A percentile compares a stretch with the other conserved stretches of the same genome.
These are phyloP conservation scores for Drosophila simulans DNA, from an alignment of 1,140 invertebrate genomes.

Conservation along the genomic window DNA sequence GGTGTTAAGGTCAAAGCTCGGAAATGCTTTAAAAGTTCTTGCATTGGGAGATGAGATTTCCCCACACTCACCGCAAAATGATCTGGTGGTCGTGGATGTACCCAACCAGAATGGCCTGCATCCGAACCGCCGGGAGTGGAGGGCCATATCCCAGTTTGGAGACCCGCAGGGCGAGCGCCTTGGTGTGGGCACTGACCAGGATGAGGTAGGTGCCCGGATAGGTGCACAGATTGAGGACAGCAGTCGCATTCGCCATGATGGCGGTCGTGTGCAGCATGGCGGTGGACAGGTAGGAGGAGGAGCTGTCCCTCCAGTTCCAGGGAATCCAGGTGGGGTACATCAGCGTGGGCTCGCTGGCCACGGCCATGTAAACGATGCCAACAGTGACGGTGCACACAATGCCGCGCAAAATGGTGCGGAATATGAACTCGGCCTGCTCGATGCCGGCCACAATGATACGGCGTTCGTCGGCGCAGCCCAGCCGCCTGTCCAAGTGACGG, in stretches of 20 bases:
- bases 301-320: conserved; percentile 51
- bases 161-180: conserved; percentile 55
- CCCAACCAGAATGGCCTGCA: conserved; percentile 9
- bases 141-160: conserved; percentile 16
- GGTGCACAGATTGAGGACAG: conserved; percentile 35
- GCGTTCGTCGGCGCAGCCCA: conserved; percentile 17
- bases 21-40: no score
- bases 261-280: neutral
- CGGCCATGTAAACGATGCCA: neutral
- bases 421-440: neutral
- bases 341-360: conserved; percentile 31
- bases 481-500: conserved; percentile 38
- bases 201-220: conserved; percentile 66
- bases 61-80: conserved; percentile 43
- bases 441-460: conserved; percentile 16
- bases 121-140: neutral
- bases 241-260: neutral
- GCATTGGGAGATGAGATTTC: no score
- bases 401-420: neutral
- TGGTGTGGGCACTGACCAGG: conserved; percentile 62
- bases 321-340: conserved; percentile 65
- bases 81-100: conserved; percentile 65
- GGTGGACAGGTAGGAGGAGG: conserved; percentile 14
- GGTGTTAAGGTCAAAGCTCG: no score
- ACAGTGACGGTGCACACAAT: accelerated